These are phyloP conservation scores for Cheiracanthium punctorium DNA, from an alignment of 2,888 invertebrate genomes.

Conservation along the genomic window DNA sequence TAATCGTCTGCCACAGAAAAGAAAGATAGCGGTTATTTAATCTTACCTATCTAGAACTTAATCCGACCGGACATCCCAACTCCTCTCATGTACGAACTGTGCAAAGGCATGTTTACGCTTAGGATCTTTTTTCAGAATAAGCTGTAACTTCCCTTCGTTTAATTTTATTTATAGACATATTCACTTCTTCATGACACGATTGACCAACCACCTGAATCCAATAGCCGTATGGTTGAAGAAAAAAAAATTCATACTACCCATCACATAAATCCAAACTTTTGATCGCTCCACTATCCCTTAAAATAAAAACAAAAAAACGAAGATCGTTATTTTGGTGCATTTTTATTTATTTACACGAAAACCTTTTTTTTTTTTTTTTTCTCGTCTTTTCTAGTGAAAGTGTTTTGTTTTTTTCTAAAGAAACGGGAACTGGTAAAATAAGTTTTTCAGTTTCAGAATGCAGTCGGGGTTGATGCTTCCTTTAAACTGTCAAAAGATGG, in stretches of 20 bases:
- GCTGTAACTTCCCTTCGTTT: neutral
- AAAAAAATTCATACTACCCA: neutral
- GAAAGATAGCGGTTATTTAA: neutral
- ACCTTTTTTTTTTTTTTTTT: neutral
- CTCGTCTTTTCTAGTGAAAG: neutral
- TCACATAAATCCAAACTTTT: neutral
- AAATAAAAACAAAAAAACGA: neutral
- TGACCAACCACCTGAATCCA: neutral
- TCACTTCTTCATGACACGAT: neutral
- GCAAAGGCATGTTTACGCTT: neutral
- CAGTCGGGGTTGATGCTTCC: neutral
- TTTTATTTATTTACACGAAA: neutral
- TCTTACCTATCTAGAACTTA: neutral
- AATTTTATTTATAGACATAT: slow-evolving; percentile 3
- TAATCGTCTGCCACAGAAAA: too few relatives aligned
- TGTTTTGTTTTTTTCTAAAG: neutral
- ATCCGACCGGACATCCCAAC: neutral
- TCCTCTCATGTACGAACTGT: neutral
- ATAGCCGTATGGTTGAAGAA: neutral
- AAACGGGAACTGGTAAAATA: neutral
- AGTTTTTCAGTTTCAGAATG: neutral
- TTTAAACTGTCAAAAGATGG: neutral
- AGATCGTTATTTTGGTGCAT: neutral
- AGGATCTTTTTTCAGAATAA: neutral
- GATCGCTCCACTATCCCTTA: neutral